Percentiles rank a stretch among this genome's conserved stretches.
phyloP scores from a whole-genome alignment of 2,113 vertebrate species.

The Pithys albifrons region DNA sequence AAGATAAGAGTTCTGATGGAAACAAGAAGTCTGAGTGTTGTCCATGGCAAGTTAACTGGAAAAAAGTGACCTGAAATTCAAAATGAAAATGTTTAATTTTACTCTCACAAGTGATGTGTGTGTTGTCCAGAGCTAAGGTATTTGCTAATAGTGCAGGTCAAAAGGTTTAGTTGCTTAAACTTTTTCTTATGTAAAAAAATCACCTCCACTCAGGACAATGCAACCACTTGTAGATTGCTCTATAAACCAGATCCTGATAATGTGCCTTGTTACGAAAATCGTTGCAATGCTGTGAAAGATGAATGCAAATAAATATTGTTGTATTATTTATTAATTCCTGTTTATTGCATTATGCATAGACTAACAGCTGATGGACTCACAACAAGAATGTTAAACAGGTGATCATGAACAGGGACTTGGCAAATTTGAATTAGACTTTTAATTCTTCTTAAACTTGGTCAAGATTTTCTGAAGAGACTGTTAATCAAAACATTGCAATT shows the following conservation, averaged over 20 bases:
- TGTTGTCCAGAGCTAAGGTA: fast-evolving
- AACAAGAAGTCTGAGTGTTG: not conserved
- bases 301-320: not conserved
- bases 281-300: not conserved
- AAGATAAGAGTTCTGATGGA: not conserved
- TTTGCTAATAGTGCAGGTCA: not conserved
- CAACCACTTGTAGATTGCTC: not conserved
- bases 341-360: not conserved
- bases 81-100: not conserved
- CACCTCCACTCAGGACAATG: not conserved
- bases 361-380: not conserved
- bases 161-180: not conserved
- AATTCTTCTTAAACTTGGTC: not conserved
- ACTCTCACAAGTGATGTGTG: not conserved
- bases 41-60: not conserved
- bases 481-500: not conserved
- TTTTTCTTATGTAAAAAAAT: not conserved
- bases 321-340: not conserved
- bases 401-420: not conserved
- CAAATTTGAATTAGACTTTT: not conserved
- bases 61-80: not conserved
- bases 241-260: not conserved
- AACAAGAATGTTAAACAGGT: not conserved
- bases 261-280: not conserved
- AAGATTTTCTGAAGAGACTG: not conserved